Conservation (phyloP, 2,113 vertebrate genomes). For the Prochilodus magdalenae region DNA sequence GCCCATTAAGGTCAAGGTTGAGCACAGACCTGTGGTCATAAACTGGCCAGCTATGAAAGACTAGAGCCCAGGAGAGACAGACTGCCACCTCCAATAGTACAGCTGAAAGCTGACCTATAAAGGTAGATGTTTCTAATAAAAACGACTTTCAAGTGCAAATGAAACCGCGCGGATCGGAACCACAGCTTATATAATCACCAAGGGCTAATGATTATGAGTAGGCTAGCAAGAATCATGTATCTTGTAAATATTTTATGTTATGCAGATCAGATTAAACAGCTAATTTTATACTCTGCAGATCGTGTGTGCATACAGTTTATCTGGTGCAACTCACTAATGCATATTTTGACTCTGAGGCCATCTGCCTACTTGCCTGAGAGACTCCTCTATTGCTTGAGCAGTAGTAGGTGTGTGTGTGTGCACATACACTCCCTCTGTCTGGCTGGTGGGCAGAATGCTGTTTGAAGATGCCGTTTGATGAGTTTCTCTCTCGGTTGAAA, state of each 20-base stretch:
- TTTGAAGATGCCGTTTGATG: conserved; percentile 68
- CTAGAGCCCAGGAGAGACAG: neutral
- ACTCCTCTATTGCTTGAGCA: neutral
- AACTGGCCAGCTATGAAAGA: neutral
- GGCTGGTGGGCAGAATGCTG: conserved; percentile 28
- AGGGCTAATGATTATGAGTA: neutral
- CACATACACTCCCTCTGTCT: neutral
- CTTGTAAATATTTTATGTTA: neutral
- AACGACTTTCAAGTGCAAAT: neutral
- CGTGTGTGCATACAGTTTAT: neutral
- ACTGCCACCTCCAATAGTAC: neutral
- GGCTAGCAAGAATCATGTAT: neutral
- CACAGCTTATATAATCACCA: neutral
- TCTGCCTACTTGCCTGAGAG: conserved; percentile 5
- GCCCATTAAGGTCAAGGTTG: neutral
- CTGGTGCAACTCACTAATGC: neutral
- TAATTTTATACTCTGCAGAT: neutral
- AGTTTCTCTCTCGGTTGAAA: conserved; percentile 43
- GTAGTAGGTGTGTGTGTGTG: neutral
- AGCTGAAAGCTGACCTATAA: neutral
- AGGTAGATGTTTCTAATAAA: neutral
- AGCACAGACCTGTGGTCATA: neutral
- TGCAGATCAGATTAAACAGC: neutral
- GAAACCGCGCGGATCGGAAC: neutral
- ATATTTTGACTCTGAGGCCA: neutral